These are phyloP conservation scores for Polymixis flavicincta DNA, from an alignment of 2,888 invertebrate genomes.

Conservation along the genomic window DNA sequence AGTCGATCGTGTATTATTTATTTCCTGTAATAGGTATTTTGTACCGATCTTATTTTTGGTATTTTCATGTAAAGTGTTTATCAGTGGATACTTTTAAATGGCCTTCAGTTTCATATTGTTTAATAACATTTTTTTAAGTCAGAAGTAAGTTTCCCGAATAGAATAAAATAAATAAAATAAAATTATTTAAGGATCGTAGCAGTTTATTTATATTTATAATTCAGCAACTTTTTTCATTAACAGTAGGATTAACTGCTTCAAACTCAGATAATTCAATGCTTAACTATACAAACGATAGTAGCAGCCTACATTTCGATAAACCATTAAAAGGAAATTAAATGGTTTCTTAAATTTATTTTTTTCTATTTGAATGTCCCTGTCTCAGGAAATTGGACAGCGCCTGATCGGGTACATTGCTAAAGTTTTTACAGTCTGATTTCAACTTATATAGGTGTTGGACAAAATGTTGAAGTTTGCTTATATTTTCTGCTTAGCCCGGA, in stretches of 20 bases:
- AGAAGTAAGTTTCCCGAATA: too few species aligned
- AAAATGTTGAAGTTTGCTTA: slow-evolving; percentile 1
- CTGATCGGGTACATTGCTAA: not conserved
- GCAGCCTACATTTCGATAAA: slow-evolving; percentile 3
- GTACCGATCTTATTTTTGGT: too few species aligned
- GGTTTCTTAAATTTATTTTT: slow-evolving; percentile 15
- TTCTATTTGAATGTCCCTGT: not conserved
- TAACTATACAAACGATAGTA: not conserved
- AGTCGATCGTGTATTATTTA: too few species aligned
- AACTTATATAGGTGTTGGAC: not conserved
- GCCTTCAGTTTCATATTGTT: too few species aligned
- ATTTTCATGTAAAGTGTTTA: too few species aligned
- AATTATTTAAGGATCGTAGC: too few species aligned
- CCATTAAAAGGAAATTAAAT: slow-evolving; percentile 21
- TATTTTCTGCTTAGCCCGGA: not conserved
- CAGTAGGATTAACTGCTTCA: not conserved
- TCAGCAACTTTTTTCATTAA: not conserved
- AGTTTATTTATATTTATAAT: not conserved
- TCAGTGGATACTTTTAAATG: too few species aligned
- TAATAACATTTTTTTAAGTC: too few species aligned
- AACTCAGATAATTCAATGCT: not conserved
- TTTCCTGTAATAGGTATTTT: too few species aligned
- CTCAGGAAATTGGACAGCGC: slow-evolving; percentile 28
- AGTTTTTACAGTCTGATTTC: not conserved
- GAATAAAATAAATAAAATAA: too few species aligned